phyloP scores from a whole-genome alignment of 2,113 vertebrate species.

The Heteronetta atricapilla region DNA sequence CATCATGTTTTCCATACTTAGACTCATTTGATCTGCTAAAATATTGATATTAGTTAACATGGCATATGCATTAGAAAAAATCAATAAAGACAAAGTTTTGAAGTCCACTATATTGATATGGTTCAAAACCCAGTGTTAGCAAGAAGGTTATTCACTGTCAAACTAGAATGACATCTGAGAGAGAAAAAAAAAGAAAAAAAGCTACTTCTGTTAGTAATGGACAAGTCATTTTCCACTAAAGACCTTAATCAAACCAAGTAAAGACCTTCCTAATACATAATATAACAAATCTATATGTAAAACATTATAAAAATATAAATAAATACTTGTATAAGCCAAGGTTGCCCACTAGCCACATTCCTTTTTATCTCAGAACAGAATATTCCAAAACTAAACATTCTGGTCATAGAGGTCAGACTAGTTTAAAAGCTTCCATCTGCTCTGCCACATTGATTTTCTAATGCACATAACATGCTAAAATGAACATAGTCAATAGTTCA shows the following conservation, averaged over 20 bases:
- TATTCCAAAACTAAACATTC: background rate
- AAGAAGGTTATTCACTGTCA: background rate
- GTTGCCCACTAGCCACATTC: background rate
- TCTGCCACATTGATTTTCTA: slow-evolving; percentile 70
- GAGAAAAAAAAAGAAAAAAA: background rate
- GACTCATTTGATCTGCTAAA: background rate
- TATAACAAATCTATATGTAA: background rate
- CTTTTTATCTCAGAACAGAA: background rate
- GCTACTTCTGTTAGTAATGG: background rate
- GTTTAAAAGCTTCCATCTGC: slow-evolving; percentile 50
- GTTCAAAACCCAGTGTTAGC: background rate
- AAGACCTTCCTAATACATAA: background rate
- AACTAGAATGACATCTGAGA: background rate
- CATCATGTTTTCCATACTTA: background rate
- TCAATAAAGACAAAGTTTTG: slow-evolving; percentile 21
- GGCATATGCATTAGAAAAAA: background rate
- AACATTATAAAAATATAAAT: background rate
- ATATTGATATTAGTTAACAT: slow-evolving; percentile 15
- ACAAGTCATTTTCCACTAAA: background rate
- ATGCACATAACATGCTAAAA: slow-evolving; percentile 62
- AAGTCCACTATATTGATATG: background rate
- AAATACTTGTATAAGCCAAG: background rate
- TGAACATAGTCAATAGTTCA: slow-evolving; percentile 57
- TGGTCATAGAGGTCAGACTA: slow-evolving; percentile 41
- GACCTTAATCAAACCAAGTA: background rate